Evolutionary conservation across 2,888 invertebrate genomes (phyloP).

Genomic region (Trichogramma dendrolimi): DNA sequence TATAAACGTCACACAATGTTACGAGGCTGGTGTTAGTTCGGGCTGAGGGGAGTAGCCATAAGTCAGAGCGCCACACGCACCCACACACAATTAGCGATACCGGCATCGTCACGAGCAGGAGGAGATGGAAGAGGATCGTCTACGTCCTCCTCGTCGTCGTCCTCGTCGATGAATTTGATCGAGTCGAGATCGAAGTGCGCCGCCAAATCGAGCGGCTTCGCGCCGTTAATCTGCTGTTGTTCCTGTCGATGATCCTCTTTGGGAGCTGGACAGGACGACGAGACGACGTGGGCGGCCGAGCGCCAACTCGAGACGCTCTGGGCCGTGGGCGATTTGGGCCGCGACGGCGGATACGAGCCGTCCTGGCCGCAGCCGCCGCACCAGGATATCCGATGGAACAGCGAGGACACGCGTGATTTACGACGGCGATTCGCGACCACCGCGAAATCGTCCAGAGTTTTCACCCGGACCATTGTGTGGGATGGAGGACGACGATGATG

Average conservation of each 20-base stretch:
- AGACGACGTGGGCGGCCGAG: conserved; percentile 37
- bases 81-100: too few species aligned
- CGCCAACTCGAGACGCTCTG: conserved; percentile 22
- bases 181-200: conserved; percentile 44
- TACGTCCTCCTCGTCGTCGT: conserved; percentile 34
- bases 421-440: conserved; percentile 12
- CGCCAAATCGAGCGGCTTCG: conserved; percentile 31
- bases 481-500: too few species aligned
- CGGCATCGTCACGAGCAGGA: too few species aligned
- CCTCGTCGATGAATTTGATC: conserved; percentile 49
- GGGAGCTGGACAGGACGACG: conserved; percentile 31
- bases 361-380: conserved; percentile 43
- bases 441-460: too few species aligned
- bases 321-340: conserved; percentile 25
- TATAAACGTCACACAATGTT: too few species aligned
- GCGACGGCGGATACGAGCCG: conserved; percentile 12
- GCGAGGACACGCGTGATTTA: conserved; percentile 33
- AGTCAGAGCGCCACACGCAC: too few species aligned
- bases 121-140: too few species aligned
- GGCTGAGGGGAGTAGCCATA: too few species aligned
- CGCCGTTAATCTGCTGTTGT: neutral
- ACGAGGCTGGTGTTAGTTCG: too few species aligned
- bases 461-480: too few species aligned
- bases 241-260: neutral
- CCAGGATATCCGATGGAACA: conserved; percentile 41